Conservation (phyloP, 1,140 invertebrate species). For the Drosophila nebulosa region DNA sequence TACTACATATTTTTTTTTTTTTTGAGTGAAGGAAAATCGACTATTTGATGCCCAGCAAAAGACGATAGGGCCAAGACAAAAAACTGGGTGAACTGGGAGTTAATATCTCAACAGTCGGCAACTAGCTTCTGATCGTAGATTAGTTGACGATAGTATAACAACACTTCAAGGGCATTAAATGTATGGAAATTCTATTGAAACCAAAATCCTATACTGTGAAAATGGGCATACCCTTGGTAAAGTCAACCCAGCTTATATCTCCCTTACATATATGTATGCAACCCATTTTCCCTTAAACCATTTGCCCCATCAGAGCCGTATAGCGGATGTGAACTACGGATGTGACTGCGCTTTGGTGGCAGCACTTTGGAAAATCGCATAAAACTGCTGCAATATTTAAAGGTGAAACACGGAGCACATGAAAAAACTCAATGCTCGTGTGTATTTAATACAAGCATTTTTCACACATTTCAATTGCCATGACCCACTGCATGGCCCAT, state of each 20-base stretch:
- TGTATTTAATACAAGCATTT: conserved; percentile 26
- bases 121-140: too few species aligned
- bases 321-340: conserved; percentile 47
- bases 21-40: background rate
- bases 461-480: conserved; percentile 26
- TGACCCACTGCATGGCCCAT: background rate
- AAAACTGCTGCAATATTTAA: conserved; percentile 52
- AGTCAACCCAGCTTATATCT: too few species aligned
- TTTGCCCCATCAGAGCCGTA: background rate
- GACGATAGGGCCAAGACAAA: too few species aligned
- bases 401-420: background rate
- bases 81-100: too few species aligned
- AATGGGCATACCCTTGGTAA: background rate
- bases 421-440: background rate
- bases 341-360: conserved; percentile 45
- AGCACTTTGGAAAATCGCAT: conserved; percentile 32
- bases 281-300: too few species aligned
- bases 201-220: too few species aligned
- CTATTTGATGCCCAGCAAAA: background rate
- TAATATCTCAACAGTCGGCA: too few species aligned
- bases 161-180: too few species aligned
- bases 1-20: background rate
- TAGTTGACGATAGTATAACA: too few species aligned
- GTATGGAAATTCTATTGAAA: background rate
- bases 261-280: too few species aligned